phyloP scores from a whole-genome alignment of 2,888 invertebrate genomes.

The Pristionchus mayeri region DNA sequence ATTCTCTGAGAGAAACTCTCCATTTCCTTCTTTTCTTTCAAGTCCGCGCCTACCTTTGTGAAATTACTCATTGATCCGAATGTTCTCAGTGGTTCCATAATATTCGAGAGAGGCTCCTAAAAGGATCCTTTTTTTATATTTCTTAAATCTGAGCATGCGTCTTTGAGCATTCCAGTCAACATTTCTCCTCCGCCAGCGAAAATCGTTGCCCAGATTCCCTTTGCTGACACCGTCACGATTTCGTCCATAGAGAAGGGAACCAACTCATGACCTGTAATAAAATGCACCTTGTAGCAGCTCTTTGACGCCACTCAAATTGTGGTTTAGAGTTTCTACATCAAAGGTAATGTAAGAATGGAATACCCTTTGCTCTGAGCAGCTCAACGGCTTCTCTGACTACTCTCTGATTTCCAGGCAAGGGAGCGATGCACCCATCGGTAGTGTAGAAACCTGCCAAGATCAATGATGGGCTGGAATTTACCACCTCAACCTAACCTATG shows the following conservation, averaged over 20 bases:
- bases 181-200: neutral
- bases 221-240: neutral
- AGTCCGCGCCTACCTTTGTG: neutral
- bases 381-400: neutral
- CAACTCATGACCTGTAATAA: neutral
- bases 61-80: neutral
- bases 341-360: no score
- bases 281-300: no score
- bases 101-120: neutral
- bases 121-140: no score
- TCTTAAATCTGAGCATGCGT: no score
- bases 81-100: neutral
- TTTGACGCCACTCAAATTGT: neutral
- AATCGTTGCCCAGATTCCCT: neutral
- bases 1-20: neutral
- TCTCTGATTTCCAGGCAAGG: slow-evolving; percentile 10
- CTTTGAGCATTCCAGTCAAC: neutral
- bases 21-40: no score
- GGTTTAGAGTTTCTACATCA: no score
- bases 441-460: slow-evolving; percentile 27
- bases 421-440: slow-evolving; percentile 2
- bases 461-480: neutral
- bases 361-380: neutral
- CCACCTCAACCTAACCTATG: no score
- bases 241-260: slow-evolving; percentile 13